Conservation (phyloP, 2,113 vertebrate genomes). For the Isichthys henryi region DNA sequence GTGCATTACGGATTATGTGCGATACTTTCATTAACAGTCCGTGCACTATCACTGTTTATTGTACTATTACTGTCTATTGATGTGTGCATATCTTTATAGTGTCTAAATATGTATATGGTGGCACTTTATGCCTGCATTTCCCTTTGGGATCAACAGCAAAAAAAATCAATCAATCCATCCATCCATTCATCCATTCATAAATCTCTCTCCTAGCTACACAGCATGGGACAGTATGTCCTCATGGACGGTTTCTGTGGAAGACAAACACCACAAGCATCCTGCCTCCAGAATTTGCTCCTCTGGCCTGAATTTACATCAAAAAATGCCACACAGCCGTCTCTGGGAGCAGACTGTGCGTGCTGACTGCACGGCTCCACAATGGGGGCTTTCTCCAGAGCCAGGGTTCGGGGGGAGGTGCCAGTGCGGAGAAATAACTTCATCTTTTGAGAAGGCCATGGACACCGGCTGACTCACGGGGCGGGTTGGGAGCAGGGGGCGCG, state of each 20-base stretch:
- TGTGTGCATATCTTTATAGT: background rate
- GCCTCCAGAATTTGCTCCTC: background rate
- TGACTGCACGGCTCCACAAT: background rate
- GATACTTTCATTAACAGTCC: background rate
- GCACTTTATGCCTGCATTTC: background rate
- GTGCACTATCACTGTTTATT: background rate
- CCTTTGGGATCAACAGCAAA: background rate
- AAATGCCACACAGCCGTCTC: background rate
- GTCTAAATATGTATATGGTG: background rate
- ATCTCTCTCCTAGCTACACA: no score
- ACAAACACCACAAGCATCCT: background rate
- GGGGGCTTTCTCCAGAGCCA: background rate
- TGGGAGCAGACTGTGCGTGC: background rate
- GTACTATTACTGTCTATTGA: background rate
- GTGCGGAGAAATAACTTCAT: background rate
- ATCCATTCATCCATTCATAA: background rate
- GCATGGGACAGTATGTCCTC: background rate
- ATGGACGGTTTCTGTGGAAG: background rate
- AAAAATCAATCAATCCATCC: background rate
- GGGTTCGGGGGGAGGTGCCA: background rate
- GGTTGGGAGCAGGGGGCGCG: background rate
- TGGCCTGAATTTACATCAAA: background rate
- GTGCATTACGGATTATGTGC: background rate
- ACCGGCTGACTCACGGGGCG: background rate
- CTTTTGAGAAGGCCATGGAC: conserved; percentile 7